phyloP scores from a whole-genome alignment of 2,888 invertebrate genomes.

The Rotaria magnacalcarata region DNA sequence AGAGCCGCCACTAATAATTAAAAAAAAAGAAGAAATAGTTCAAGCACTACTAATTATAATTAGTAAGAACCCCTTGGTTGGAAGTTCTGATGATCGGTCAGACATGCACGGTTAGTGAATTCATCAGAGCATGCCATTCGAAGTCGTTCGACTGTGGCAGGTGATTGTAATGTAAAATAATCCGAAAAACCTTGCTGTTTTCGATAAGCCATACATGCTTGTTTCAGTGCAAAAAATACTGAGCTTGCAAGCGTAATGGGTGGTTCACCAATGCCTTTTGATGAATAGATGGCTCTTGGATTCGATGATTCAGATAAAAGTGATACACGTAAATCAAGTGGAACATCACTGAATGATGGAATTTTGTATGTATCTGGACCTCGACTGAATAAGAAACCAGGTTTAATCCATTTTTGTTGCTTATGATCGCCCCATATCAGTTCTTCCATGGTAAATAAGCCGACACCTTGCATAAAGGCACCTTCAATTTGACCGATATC shows the following conservation, averaged over 20 bases:
- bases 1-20: no score
- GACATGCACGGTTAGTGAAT: neutral
- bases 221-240: slow-evolving; percentile 53
- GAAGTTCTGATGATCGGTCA: neutral
- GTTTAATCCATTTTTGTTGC: slow-evolving; percentile 62
- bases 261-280: slow-evolving; percentile 51
- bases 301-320: slow-evolving; percentile 48
- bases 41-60: no score
- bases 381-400: slow-evolving; percentile 69
- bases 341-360: slow-evolving; percentile 50
- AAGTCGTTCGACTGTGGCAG: slow-evolving; percentile 52
- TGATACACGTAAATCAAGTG: slow-evolving; percentile 45
- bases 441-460: slow-evolving; percentile 74
- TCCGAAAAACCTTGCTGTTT: slow-evolving; percentile 48
- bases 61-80: neutral
- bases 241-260: slow-evolving; percentile 52
- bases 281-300: slow-evolving; percentile 39
- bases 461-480: slow-evolving; percentile 72
- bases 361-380: slow-evolving; percentile 65
- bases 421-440: slow-evolving; percentile 66
- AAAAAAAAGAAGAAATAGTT: no score
- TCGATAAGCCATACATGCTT: slow-evolving; percentile 52
- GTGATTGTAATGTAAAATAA: slow-evolving; percentile 47
- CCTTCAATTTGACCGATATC: slow-evolving; percentile 64
- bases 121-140: slow-evolving; percentile 40